Percentiles rank a stretch among this genome's conserved stretches.
Conservation (phyloP, 2,797 vertebrate genomes). For the Myotis findleyi region DNA sequence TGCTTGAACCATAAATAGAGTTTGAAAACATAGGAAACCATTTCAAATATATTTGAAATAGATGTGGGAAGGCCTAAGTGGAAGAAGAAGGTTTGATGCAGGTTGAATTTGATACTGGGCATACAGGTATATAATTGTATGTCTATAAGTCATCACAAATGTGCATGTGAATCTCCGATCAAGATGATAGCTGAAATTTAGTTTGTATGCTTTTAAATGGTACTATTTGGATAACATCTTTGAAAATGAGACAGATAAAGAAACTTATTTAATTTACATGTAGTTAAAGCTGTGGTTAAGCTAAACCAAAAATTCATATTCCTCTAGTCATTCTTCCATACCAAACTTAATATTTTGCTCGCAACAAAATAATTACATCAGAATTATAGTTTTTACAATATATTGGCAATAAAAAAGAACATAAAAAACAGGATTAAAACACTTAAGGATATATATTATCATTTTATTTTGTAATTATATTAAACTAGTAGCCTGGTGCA, state of each 20-base stretch:
- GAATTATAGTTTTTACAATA: neutral
- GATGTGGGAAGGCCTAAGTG: neutral
- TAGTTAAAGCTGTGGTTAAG: neutral
- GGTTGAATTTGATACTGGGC: neutral
- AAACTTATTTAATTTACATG: neutral
- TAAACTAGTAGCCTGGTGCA: neutral
- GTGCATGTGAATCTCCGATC: neutral
- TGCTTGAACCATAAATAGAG: neutral
- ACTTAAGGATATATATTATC: neutral
- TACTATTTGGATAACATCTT: neutral
- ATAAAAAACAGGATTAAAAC: neutral
- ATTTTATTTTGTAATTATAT: neutral
- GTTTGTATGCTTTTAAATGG: neutral
- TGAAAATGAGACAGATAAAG: neutral
- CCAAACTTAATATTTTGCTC: neutral
- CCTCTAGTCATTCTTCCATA: neutral
- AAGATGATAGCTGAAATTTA: neutral
- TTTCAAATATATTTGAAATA: neutral
- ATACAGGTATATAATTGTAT: neutral
- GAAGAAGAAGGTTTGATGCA: neutral
- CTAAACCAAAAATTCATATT: neutral
- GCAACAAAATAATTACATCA: neutral
- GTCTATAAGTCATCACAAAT: neutral
- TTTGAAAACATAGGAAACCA: neutral
- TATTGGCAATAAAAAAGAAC: neutral